A percentile compares a stretch with the other conserved stretches of the same genome.
phyloP scores from a whole-genome alignment of 2,888 invertebrate genomes.

The Temnothorax ravouxi region DNA sequence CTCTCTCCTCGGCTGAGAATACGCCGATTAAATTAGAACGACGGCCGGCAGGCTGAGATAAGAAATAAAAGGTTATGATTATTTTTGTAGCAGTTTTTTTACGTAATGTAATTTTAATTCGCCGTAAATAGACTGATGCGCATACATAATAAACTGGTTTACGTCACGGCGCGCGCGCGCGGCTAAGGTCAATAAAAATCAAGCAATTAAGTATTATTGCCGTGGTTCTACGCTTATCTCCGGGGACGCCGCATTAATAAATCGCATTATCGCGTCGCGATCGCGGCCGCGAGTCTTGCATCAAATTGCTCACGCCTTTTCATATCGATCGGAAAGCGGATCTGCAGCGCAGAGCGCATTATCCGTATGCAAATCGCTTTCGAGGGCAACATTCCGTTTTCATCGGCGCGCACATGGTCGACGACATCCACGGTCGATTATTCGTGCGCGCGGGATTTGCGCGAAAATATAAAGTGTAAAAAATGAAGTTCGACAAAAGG shows the following conservation, averaged over 20 bases:
- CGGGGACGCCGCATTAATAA: conserved; percentile 10
- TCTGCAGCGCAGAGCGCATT: not conserved
- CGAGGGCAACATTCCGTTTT: conserved; percentile 20
- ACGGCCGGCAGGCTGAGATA: not conserved
- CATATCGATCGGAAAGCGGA: not conserved
- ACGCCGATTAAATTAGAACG: conserved; percentile 38
- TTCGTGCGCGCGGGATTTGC: conserved; percentile 12
- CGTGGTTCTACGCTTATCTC: not conserved
- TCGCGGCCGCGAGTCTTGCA: not conserved
- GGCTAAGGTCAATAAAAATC: conserved; percentile 47
- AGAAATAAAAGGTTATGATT: conserved; percentile 52
- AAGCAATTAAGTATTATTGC: not conserved
- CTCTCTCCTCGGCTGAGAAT: not conserved
- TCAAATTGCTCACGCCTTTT: not conserved
- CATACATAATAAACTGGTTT: conserved; percentile 50
- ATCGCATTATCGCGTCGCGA: not conserved
- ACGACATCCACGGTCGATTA: conserved; percentile 11
- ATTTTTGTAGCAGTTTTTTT: conserved; percentile 43
- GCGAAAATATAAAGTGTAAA: not conserved
- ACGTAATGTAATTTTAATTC: conserved; percentile 47
- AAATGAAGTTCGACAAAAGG: conserved; percentile 32
- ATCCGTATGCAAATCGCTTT: conserved; percentile 12
- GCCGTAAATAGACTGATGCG: conserved; percentile 41
- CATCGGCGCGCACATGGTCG: conserved; percentile 15
- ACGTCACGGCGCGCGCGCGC: conserved; percentile 32